Evolutionary conservation across 2,797 vertebrate genomes (phyloP).

Genomic region (Sebastes alutus): DNA sequence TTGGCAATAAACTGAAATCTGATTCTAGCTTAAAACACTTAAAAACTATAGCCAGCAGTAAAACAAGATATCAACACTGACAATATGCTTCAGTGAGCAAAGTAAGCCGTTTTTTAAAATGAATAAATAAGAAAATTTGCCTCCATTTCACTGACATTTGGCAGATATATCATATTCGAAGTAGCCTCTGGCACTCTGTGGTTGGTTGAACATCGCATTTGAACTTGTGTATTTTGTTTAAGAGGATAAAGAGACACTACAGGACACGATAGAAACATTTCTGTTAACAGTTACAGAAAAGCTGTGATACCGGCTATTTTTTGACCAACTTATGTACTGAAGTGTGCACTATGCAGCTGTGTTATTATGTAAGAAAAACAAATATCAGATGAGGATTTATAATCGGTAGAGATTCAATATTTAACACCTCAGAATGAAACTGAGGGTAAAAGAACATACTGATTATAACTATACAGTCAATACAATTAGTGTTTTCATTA

Average conservation of each 20-base stretch:
- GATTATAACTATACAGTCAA: neutral
- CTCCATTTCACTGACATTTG: neutral
- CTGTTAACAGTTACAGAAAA: neutral
- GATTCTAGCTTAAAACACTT: neutral
- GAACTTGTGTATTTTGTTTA: neutral
- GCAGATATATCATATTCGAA: neutral
- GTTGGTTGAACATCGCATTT: neutral
- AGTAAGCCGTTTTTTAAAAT: neutral
- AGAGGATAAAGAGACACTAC: neutral
- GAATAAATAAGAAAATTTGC: neutral
- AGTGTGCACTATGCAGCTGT: neutral
- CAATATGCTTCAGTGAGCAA: neutral
- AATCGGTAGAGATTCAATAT: neutral
- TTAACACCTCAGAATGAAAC: neutral
- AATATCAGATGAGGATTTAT: neutral
- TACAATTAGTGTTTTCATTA: neutral
- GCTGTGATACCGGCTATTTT: neutral
- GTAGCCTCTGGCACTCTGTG: neutral
- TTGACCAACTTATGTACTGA: neutral
- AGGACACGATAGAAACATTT: neutral
- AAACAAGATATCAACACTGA: neutral
- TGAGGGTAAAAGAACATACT: neutral
- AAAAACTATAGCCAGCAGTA: neutral
- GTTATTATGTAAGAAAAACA: slow-evolving; percentile 6
- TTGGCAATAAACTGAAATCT: no score